Evolutionary conservation across 2,888 invertebrate genomes (phyloP).

Genomic region (Eristalis pertinax): DNA sequence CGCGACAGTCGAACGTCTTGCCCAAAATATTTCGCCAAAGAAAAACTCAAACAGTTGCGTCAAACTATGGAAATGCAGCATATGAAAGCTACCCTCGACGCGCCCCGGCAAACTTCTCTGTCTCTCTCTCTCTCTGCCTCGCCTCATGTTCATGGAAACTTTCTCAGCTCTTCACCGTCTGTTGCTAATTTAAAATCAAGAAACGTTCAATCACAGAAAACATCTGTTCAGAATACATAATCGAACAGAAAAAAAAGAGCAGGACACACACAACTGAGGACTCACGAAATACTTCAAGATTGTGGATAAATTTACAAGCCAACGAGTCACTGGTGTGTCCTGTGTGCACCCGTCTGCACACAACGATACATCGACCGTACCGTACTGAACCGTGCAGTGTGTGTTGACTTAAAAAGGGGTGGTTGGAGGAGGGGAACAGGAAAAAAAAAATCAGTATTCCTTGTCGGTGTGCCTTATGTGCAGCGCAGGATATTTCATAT

Average conservation of each 20-base stretch:
- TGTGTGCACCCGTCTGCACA: conserved; percentile 14
- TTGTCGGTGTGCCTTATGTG: conserved; percentile 43
- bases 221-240: conserved; percentile 68
- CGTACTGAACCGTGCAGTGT: not conserved
- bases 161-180: conserved; percentile 36
- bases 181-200: conserved; percentile 68
- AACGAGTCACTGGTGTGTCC: conserved; percentile 40
- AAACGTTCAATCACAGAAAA: conserved; percentile 70
- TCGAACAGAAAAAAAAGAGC: not conserved
- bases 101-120: not conserved
- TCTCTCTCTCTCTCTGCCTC: not conserved
- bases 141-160: conserved; percentile 31
- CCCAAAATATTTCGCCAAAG: conserved; percentile 4
- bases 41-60: not conserved
- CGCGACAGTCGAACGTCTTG: not conserved
- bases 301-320: conserved; percentile 56
- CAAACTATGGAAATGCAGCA: conserved; percentile 25
- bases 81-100: not conserved
- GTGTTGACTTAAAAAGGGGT: conserved; percentile 44
- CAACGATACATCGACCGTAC: not conserved
- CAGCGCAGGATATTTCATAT: conserved; percentile 54
- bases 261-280: not conserved
- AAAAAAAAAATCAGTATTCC: conserved; percentile 63
- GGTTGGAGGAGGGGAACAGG: no score
- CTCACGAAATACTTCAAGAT: conserved; percentile 39